Evolutionary conservation across 2,888 invertebrate genomes (phyloP), one percentile per base, ranked within the genome.

Genomic region (Gymnosoma rotundatum): DNA sequence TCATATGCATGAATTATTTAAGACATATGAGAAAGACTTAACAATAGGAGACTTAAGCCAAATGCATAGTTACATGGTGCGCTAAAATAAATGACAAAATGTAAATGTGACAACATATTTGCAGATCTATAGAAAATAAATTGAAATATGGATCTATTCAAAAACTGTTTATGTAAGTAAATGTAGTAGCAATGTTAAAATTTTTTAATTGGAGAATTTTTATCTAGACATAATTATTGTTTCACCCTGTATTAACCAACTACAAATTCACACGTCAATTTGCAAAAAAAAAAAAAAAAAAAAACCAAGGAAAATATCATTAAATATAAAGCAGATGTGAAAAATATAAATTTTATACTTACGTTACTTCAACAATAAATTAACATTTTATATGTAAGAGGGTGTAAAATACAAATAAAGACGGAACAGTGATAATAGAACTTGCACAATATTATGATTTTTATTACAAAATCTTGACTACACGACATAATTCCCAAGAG

Each of bases 401-500:
- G 83, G 83, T 79, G 83, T 72, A 79, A 67, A 79, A 60, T 60
- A 70, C 45, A 52, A 58, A 7, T 32, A 32, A 61, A 75, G 14
- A 60, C 18, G 50, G n/a, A 52, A 52, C 54, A n/a, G 10, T 25
- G 61, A 64, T 50, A 76, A 32, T 61, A 83, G 75, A 84, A 80
- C 58, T 84, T 84, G 78, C 81, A 81, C 73, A 84, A 84, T 81
- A 78, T 83, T 83, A 83, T 73, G 80, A 78, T 81, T 84, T 79
- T 75, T 78, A 84, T 84, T 84, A 70, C 81, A 74, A 81, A 73
- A 81, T 84, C 69, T 69, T 32, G 54, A 64, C 75, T 78, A 81
- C 83, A 84, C 78, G 84, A 81, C 84, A 84, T 81, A 70, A 78
- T 84, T 84, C 84, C 84, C 84, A 84, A 73, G 48, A 83, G 80